Evolutionary conservation across 2,797 vertebrate genomes (phyloP), one percentile per base, ranked within the genome.

Genomic region (Aulostomus chinensis): DNA sequence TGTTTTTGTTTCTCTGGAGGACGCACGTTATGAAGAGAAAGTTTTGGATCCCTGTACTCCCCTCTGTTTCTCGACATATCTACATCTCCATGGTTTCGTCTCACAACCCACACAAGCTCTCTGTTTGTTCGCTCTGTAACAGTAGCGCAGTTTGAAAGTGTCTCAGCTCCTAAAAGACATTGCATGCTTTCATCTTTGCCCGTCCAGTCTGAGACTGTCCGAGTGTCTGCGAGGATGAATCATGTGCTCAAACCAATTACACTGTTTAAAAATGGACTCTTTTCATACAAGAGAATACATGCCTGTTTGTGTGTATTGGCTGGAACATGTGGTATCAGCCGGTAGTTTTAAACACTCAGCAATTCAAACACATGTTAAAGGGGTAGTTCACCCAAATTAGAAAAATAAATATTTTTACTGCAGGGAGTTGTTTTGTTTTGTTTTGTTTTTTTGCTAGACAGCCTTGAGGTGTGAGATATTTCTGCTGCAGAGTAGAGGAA

Each of bases 161-260:
- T 48, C 58, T 74, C 32, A 48, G 46, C 25, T 24, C n/a, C 29
- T 51, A 41, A 58, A 43, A 50, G 22, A 59, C 46, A 47, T 63
- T 24, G 36, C 31, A 4, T 40, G 34, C 73, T 68, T 66, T 75
- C 51, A 68, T 64, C 50, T 43, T 2, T 28, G 6, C 20, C 20
- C 17, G n/a, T 67, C 42, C 45, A 46, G 12, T 54, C 69, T 56
- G 29, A 74, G 50, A 49, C 28, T 33, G 56, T 62, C 72, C 21
- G 5, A 61, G 51, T 65, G 47, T 78, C 15, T 76, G 56, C 1
- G 5, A 9, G 22, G 34, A 46, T 46, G 47, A 52, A 65, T 78
- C 71, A 74, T 73, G 63, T 43, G 63, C 68, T 64, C 25, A 22
- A 33, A 58, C 48, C 31, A 48, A 52, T 65, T 53, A 51, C 37